Base-by-base conservation (phyloP, 2,888 invertebrate species). In the Dysmachus trigonus region DNA sequence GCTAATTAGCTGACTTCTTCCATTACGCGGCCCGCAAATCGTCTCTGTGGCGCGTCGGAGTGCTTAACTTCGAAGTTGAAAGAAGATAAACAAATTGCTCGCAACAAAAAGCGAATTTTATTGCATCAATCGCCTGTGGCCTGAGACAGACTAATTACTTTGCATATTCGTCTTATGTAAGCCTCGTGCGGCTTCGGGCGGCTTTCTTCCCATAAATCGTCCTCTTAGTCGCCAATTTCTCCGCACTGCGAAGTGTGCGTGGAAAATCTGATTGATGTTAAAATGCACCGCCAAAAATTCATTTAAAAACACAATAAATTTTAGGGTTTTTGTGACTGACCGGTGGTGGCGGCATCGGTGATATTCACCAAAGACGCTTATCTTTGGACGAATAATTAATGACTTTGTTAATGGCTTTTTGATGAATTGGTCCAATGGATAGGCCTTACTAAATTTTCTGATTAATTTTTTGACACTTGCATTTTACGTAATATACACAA, bases 251-350 rank as follows among this genome's bases (percentile, higher is more conserved):
- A 22, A n/a, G 27, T 30, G 47, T 22, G 76, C 22, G 76, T 77
- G 47, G 15, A 30, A 77, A 77, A 15, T 77, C 77, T 77, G 77
- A 77, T 77, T 77, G 77, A 77, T 77, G 77, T 77, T 77, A 77
- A n/a, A n/a, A 77, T 77, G 27, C 30, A 35, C 13, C 13, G 27
- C 47, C 47, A 47, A 77, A 77, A 47, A 77, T 77, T 77, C 77
- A 47, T 18, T 77, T 77, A 77, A 77, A 77, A 77, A 27, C 77
- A 15, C 47, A 41, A 77, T 77, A 77, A 77, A 77, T 41, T 22
- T 41, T 30, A 30, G 15, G 0, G 41, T 77, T 77, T 77, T 77
- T 77, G 47, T 47, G n/a, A 7, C 47, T 76, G 22, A n/a, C n/a
- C 73, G 15, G 73, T n/a, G n/a, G n/a, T n/a, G n/a, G 47, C 41